Evolutionary conservation across 2,797 vertebrate genomes (phyloP), one percentile per base, ranked within the genome.

Genomic region (Leptodactylus fallax): DNA sequence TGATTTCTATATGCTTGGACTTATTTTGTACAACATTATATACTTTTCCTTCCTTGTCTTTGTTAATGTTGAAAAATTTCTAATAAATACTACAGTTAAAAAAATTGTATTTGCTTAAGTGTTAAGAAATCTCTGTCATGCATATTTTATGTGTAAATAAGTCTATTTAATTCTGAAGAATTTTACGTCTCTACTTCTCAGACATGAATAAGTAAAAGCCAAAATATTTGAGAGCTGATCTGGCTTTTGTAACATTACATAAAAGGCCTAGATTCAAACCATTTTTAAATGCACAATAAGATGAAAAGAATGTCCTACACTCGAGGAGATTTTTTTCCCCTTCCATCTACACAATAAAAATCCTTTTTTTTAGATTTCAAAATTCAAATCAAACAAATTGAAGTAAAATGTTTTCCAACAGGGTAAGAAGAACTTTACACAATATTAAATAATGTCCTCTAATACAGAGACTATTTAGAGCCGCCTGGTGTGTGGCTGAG

Each of bases 381-480:
- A 21, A 55, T 81, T 81, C n/a, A 63, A 81, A 80, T 61, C 79
- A 61, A 80, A 80, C 79, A 80, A 61, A 80, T 80, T 80, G 79
- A 61, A 61, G 55, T 36, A 80, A 79, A 80, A 61, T 80, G 79
- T 45, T 80, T 61, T 80, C 56, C 79, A 80, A 25, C 79, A 61
- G 27, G 79, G 79, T 80, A 79, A 21, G 25, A 65, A 65, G 45
- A 51, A 81, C 14, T 25, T n/a, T 23, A 65, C 58, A 81, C 51
- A 13, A 81, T 49, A 61, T 63, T 16, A 63, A 47, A 80, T 61
- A 80, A 80, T 80, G 36, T 16, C 80, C 13, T 67, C 61, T 3
- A 65, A 36, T 67, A 17, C 5, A 21, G 49, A 69, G 63, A 53
- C 47, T 69, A 55, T 53, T 67, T 25, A 51, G n/a, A 55, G n/a